Conservation (phyloP, 2,797 vertebrate genomes). For the Danio choprae region DNA sequence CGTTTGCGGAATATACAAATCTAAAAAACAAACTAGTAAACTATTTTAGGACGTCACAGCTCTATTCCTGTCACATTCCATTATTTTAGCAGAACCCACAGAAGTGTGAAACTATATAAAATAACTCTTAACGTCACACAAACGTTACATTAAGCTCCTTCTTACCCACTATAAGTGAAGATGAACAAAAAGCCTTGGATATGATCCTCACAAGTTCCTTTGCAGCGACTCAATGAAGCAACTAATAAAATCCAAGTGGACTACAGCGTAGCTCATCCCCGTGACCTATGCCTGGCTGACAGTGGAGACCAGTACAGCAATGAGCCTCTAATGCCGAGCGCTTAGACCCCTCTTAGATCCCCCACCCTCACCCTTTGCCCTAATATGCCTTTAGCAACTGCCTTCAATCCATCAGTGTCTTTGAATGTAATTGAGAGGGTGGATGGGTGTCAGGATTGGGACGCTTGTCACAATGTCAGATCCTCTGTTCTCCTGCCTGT, state of each 20-base stretch:
- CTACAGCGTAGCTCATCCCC: conserved; percentile 61
- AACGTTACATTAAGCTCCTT: background rate
- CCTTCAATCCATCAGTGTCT: conserved; percentile 78
- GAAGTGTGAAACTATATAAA: background rate
- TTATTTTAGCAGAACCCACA: background rate
- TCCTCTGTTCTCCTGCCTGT: conserved; percentile 54
- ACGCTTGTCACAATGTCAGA: conserved; percentile 64
- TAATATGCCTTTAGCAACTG: conserved; percentile 83
- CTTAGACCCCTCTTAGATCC: conserved; percentile 60
- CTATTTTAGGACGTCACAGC: conserved; percentile 10
- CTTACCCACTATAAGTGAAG: conserved; percentile 33
- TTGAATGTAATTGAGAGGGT: conserved; percentile 58
- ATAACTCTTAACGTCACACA: background rate
- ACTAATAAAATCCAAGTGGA: conserved; percentile 53
- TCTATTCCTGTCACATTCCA: background rate
- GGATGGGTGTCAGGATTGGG: conserved; percentile 59
- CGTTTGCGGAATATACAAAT: conserved; percentile 35
- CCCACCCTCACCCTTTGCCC: conserved; percentile 76
- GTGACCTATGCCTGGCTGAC: conserved; percentile 56
- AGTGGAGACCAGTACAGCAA: conserved; percentile 71
- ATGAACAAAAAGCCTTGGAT: conserved; percentile 7
- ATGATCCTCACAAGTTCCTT: conserved; percentile 18
- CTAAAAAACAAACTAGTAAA: conserved; percentile 25
- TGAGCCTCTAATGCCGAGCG: conserved; percentile 65
- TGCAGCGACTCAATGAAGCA: conserved; percentile 30